Evolutionary conservation across 2,888 invertebrate species (phyloP).

Genomic region (Entomobrya proxima): DNA sequence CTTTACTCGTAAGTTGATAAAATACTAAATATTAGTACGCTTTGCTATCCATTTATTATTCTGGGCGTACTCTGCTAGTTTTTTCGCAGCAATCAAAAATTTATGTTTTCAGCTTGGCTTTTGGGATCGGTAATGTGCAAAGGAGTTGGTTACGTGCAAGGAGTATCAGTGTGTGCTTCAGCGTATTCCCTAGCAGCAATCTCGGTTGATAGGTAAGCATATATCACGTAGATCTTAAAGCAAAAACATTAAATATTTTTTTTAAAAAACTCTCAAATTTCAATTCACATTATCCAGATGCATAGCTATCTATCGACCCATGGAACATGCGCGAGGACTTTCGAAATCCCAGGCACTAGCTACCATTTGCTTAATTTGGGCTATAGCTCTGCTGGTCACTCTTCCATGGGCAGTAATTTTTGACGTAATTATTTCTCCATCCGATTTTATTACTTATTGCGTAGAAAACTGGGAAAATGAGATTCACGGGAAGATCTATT

Average conservation of each 20-base stretch:
- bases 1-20: constrained; percentile 78
- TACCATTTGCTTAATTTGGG: constrained; percentile 78
- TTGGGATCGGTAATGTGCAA: constrained; percentile 79
- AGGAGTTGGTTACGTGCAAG: constrained; percentile 79
- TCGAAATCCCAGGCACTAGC: constrained; percentile 77
- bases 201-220: constrained; percentile 77
- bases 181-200: constrained; percentile 79
- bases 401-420: constrained; percentile 78
- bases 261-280: too few species aligned
- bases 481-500: constrained; percentile 88
- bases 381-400: constrained; percentile 77
- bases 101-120: constrained; percentile 78
- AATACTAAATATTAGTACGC: too few species aligned
- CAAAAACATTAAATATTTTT: too few species aligned
- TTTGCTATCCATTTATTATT: background rate
- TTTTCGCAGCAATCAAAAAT: too few species aligned
- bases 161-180: constrained; percentile 79
- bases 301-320: constrained; percentile 95
- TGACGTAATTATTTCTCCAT: constrained; percentile 66
- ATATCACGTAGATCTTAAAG: too few species aligned
- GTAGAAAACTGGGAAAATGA: constrained; percentile 91
- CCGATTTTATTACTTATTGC: constrained; percentile 82
- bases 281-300: constrained; percentile 91
- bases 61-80: too few species aligned
- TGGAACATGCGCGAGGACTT: constrained; percentile 80